Evolutionary conservation across 2,888 invertebrate genomes (phyloP), one percentile per base, ranked within the genome.

Genomic region (Biston stratarius): DNA sequence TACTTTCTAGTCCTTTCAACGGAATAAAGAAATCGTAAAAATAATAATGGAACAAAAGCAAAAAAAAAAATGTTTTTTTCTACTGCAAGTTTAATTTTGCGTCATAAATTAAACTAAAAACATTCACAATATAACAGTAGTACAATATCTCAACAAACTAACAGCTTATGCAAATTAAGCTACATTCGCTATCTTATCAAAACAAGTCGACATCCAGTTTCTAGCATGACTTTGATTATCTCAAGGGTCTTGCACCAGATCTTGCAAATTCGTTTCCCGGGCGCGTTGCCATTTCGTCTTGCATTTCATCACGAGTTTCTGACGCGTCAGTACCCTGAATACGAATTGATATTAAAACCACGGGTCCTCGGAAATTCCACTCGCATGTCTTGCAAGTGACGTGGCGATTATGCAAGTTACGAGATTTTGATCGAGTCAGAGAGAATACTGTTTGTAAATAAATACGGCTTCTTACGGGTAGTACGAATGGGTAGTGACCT

Each of bases 241-340:
- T 66, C 9, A 61, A 66, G 57, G 61, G 61, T 66, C 61, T 66
- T 61, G 57, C 56, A 51, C 57, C 58, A 59, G 58, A 59, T 34
- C 38, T 59, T 38, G 47, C 48, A 60, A 48, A 56, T 61, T 51
- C 11, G 55, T 56, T 64, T 47, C 61, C 47, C 59, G 53, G 53
- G 65, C 59, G 53, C 24, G 38, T 57, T 61, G 61, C 61, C 66
- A 57, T 67, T 58, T 65, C 57, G 24, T 40, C 15, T 51, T 52
- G 56, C 14, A 55, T 67, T 67, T 59, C 67, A 38, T 59, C 67
- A 67, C 61, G 58, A 48, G 45, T 42, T 15, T 61, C 57, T 64
- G 67, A 65, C 55, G 51, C 7, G 42, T 83, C 81, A 84, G 82
- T 78, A 87, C 76, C 83, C 88, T 85, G 92, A 90, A 92, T 91